Conservation (phyloP, 30 jellyfish, hydroid and myxozoan species). For the Chironex yamaguchii region DNA sequence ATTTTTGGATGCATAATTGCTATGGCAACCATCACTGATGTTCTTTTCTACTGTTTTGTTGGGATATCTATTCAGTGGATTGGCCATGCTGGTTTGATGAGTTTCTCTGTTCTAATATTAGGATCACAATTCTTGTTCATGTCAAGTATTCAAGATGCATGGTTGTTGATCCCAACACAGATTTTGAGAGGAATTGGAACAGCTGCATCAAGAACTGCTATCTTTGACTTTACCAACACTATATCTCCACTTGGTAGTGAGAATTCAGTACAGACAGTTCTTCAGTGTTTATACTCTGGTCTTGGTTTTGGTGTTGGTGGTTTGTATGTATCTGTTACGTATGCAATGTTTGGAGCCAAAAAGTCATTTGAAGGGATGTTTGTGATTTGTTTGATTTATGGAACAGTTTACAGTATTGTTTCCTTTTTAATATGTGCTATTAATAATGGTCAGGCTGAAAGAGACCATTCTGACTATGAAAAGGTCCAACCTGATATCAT, state of each 20-base stretch:
- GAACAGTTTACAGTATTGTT: slow-evolving; percentile 5
- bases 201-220: slow-evolving; percentile 49
- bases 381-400: slow-evolving; percentile 37
- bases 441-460: background rate
- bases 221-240: slow-evolving; percentile 39
- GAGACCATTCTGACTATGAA: slow-evolving; percentile 19
- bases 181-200: slow-evolving; percentile 60
- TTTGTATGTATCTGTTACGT: slow-evolving; percentile 63
- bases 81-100: slow-evolving; percentile 68
- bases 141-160: slow-evolving; percentile 31
- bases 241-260: slow-evolving; percentile 68
- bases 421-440: no score
- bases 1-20: slow-evolving; percentile 58
- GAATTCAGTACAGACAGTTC: slow-evolving; percentile 56
- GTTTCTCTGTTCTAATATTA: slow-evolving; percentile 54
- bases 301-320: slow-evolving; percentile 80
- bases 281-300: slow-evolving; percentile 72
- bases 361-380: slow-evolving; percentile 57
- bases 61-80: slow-evolving; percentile 79
- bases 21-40: slow-evolving; percentile 63
- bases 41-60: slow-evolving; percentile 59
- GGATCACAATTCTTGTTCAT: slow-evolving; percentile 61
- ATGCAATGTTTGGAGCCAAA: slow-evolving; percentile 53
- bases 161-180: slow-evolving; percentile 60
- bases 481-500: slow-evolving; percentile 41